Conservation (phyloP, 1,140 invertebrate species). For the Temnothorax longispinosus region DNA sequence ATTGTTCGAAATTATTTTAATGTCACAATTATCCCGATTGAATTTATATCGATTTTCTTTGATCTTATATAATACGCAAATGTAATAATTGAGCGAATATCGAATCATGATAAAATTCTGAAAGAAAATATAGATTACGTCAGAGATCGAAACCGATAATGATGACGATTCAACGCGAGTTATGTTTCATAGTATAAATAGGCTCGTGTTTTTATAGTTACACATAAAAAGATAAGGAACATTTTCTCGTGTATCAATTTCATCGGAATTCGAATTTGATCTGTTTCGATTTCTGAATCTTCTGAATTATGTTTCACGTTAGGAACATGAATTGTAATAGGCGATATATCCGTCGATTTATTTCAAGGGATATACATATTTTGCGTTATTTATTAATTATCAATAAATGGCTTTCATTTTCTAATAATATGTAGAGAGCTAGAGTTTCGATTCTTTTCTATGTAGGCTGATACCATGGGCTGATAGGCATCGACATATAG, state of each 20-base stretch:
- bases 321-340: not conserved
- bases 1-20: not conserved
- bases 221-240: not conserved
- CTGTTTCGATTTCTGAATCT: slow-evolving; percentile 4
- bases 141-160: not conserved
- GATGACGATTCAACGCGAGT: not conserved
- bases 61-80: slow-evolving; percentile 38
- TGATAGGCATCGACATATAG: too few species aligned
- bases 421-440: not conserved
- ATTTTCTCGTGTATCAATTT: not conserved
- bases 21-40: slow-evolving; percentile 34
- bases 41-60: slow-evolving; percentile 26
- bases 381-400: slow-evolving; percentile 38
- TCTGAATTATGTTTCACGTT: not conserved
- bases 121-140: not conserved
- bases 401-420: slow-evolving; percentile 46
- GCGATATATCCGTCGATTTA: not conserved
- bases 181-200: not conserved
- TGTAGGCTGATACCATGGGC: not conserved
- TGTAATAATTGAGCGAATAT: slow-evolving; percentile 41
- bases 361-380: not conserved
- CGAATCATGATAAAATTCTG: not conserved
- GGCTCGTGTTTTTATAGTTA: not conserved
- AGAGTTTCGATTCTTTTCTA: not conserved
- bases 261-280: not conserved